These are phyloP conservation scores for Amblyteles armatorius DNA, from an alignment of 2,888 invertebrate genomes.

Conservation along the genomic window DNA sequence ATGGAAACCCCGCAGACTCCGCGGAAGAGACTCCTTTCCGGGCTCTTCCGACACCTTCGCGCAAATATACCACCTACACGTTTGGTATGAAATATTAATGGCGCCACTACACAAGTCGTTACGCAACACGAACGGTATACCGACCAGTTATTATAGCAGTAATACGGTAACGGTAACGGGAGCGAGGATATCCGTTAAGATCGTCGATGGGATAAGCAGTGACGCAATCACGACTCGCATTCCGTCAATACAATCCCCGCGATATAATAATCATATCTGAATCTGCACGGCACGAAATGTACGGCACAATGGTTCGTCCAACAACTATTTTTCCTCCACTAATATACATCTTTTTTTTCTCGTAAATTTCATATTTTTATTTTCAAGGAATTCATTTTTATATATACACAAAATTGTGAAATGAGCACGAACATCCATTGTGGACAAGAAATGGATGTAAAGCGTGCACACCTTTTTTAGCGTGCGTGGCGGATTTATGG, in stretches of 20 bases:
- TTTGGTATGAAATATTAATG: slow-evolving; percentile 19
- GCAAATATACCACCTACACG: background rate
- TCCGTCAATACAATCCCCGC: background rate
- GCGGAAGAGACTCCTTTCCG: too few species aligned
- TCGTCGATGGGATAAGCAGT: slow-evolving; percentile 16
- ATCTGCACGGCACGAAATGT: too few species aligned
- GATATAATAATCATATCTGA: background rate
- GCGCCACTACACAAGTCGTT: slow-evolving; percentile 6
- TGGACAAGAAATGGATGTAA: too few species aligned
- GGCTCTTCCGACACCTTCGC: background rate
- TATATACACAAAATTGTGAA: too few species aligned
- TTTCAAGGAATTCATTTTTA: too few species aligned
- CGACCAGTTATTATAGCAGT: slow-evolving; percentile 21
- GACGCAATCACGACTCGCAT: slow-evolving; percentile 19
- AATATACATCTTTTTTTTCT: too few species aligned
- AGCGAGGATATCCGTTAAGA: slow-evolving; percentile 54
- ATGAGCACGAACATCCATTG: too few species aligned
- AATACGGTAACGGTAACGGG: slow-evolving; percentile 24
- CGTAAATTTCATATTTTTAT: too few species aligned
- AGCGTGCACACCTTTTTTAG: too few species aligned
- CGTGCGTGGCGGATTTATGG: too few species aligned
- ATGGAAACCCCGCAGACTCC: background rate
- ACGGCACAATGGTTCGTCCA: too few species aligned
- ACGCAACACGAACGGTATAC: slow-evolving; percentile 14
- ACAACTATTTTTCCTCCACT: too few species aligned